These are phyloP conservation scores for Sarcophilus harrisii DNA, from an alignment of 2,797 vertebrate species.

Conservation along the genomic window DNA sequence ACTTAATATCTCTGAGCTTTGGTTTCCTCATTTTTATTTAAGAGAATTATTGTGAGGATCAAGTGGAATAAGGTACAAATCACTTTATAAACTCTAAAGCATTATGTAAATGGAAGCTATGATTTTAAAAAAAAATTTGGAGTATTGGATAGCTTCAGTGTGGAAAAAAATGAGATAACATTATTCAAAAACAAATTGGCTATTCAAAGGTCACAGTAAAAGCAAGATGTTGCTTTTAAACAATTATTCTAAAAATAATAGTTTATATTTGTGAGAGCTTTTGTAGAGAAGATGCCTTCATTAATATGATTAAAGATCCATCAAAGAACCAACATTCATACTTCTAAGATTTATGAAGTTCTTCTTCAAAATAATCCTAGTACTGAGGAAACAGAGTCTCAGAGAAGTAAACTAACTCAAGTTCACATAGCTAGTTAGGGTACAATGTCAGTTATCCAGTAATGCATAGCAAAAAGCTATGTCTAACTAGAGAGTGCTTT, in stretches of 20 bases:
- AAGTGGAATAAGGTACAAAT: neutral
- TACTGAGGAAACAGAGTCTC: neutral
- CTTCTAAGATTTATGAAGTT: neutral
- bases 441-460: neutral
- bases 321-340: neutral
- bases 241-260: neutral
- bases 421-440: neutral
- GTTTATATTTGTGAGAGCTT: neutral
- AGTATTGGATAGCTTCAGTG: neutral
- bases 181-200: conserved; percentile 29
- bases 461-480: conserved; percentile 31
- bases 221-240: neutral
- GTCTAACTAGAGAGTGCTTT: conserved; percentile 31
- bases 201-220: neutral
- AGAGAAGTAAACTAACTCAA: neutral
- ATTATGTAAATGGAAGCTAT: neutral
- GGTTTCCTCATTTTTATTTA: neutral
- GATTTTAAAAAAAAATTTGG: neutral
- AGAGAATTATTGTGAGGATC: neutral
- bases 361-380: neutral
- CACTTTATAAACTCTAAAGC: neutral
- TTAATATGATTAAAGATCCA: neutral
- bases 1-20: neutral
- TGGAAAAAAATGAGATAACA: neutral
- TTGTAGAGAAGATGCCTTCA: neutral